Base-by-base conservation (phyloP, 2,797 vertebrate genomes). In the Mormyrops boulengeri region DNA sequence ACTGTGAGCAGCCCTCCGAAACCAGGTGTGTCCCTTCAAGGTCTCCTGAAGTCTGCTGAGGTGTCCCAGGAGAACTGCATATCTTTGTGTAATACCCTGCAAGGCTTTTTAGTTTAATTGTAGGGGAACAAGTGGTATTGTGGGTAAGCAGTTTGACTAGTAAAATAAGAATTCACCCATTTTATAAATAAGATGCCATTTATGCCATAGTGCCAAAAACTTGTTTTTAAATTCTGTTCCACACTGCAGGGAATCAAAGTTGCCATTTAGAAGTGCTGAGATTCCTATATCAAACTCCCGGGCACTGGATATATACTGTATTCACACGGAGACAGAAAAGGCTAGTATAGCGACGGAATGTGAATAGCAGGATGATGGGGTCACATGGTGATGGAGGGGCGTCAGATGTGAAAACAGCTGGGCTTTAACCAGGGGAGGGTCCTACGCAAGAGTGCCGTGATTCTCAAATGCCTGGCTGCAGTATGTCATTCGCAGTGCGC, bases 11-110 rank as follows among this genome's bases (percentile, higher is more conserved):
- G 92, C 88, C 95, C 94, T 2, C 91, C 95, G 69, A 95, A 94
- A 91, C 93, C 96, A 92, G 95, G 96, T 97, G 93, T 95, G 96
- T 94, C 9, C 26, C 44, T 55, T 38, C 62, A 50, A n/a, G 30
- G 17, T 85, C 19, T 30, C 44, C 82, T 52, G 82, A 1, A 11
- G 3, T 14, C n/a, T 52, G 26, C 26, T 0, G 62, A 44, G 19
- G 80, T 0, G 44, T 77, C 34, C 34, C 44, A 9, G 17, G 6
- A 80, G 17, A 80, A 19, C 73, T 77, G 17, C 77, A 82, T 4
- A 44, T 17, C 73, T 9, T 80, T 30, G 1, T 38, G 73, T 3
- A 3, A 30, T 14, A 77, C 1, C 69, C 69, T 44, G 34, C 0
- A 9, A 41, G 77, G 77, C 3, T 73, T 34, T 41, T 19, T 19